Percentiles rank a stretch among this genome's conserved stretches.
These are phyloP conservation scores for Taphrorychus bicolor DNA, from an alignment of 2,888 invertebrate genomes.

Conservation along the genomic window DNA sequence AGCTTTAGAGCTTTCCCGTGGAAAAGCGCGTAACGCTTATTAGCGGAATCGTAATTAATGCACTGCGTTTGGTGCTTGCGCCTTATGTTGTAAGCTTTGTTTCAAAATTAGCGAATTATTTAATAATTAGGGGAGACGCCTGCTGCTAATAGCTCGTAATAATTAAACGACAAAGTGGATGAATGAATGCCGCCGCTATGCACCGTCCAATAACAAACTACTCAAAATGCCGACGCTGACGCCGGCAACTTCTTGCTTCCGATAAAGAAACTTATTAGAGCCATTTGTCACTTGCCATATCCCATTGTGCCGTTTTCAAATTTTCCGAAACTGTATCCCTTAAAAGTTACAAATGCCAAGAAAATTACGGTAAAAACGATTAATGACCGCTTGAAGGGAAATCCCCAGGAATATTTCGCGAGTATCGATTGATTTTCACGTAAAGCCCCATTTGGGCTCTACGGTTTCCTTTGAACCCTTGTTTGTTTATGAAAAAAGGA, in stretches of 20 bases:
- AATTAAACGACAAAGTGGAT: constrained; percentile 41
- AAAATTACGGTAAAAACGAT: not conserved
- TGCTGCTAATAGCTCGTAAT: constrained; percentile 47
- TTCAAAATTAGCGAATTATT: constrained; percentile 44
- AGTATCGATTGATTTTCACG: constrained; percentile 5
- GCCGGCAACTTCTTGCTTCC: constrained; percentile 15
- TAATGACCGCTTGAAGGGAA: not conserved
- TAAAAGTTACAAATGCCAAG: not conserved
- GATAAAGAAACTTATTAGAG: constrained; percentile 21
- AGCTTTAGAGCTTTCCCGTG: not conserved
- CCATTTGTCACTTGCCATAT: constrained; percentile 15
- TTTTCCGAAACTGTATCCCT: not conserved
- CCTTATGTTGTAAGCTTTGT: constrained; percentile 18
- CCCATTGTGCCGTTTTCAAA: not conserved
- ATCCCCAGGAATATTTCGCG: not conserved
- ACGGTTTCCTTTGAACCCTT: constrained; percentile 11
- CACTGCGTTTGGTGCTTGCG: constrained; percentile 14
- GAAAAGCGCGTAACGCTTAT: constrained; percentile 12
- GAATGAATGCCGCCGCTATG: constrained; percentile 15
- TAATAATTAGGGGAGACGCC: constrained; percentile 48
- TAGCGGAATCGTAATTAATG: constrained; percentile 8
- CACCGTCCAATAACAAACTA: constrained; percentile 23
- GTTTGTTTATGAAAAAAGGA: not conserved
- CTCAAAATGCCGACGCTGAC: constrained; percentile 23
- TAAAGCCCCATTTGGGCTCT: not conserved